Evolutionary conservation across 2,113 vertebrate species (phyloP).

Genomic region (Alligator mississippiensis): DNA sequence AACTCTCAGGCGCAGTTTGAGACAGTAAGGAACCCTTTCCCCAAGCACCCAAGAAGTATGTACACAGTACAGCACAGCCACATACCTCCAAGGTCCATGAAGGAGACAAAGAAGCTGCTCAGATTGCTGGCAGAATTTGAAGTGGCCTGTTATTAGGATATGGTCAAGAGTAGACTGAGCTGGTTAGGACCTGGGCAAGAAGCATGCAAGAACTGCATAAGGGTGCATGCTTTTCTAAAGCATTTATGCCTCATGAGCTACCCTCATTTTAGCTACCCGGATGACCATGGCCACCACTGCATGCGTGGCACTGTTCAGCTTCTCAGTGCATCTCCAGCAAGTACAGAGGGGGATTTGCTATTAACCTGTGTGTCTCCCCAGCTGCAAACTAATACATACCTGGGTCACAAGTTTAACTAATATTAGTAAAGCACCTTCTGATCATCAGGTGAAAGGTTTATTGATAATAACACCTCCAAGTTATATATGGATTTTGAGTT

Average conservation of each 20-base stretch:
- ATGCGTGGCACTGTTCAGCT: background rate
- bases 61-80: no score
- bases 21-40: no score
- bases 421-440: background rate
- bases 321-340: background rate
- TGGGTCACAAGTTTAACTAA: background rate
- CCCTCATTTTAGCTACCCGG: no score
- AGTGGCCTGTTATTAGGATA: no score
- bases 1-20: no score
- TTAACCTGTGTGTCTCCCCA: background rate
- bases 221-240: background rate
- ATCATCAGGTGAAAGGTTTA: background rate
- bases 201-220: background rate
- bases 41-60: no score
- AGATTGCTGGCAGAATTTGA: no score
- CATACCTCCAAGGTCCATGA: no score
- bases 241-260: background rate
- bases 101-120: no score
- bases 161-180: no score
- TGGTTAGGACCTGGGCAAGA: no score
- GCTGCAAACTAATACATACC: background rate
- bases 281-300: accelerated
- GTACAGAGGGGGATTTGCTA: background rate
- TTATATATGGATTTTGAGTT: background rate
- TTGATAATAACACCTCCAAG: background rate